These are phyloP conservation scores for Limnephilus lunatus DNA, from an alignment of 2,888 invertebrate genomes.

Conservation along the genomic window DNA sequence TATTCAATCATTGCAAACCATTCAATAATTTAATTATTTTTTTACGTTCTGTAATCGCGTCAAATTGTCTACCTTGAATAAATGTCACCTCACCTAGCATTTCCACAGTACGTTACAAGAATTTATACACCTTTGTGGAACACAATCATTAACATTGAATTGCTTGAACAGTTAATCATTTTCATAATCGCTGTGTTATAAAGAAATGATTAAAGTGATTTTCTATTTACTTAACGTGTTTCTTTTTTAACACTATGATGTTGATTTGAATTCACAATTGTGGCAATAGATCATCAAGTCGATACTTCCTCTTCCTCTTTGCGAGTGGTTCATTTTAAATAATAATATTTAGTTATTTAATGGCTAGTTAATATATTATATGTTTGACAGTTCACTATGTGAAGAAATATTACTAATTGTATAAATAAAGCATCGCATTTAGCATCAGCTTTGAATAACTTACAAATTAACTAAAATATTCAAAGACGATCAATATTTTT, in stretches of 20 bases:
- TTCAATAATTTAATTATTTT: neutral
- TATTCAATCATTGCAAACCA: neutral
- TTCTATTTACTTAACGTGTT: neutral
- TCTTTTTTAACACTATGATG: neutral
- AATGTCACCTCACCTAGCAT: neutral
- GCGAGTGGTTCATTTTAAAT: neutral
- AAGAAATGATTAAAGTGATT: neutral
- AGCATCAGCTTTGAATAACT: neutral
- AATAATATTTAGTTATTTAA: neutral
- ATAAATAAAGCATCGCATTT: neutral
- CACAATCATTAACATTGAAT: neutral
- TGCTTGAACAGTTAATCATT: neutral
- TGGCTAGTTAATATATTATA: neutral
- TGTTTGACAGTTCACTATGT: neutral
- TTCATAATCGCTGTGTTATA: neutral
- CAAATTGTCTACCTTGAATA: neutral
- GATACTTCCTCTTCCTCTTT: conserved; percentile 15
- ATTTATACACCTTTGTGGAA: neutral
- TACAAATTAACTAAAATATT: neutral
- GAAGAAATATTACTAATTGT: neutral
- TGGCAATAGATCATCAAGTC: neutral
- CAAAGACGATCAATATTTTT: neutral
- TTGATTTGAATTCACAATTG: neutral
- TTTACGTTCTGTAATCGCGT: neutral
- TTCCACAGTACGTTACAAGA: neutral